These are phyloP conservation scores for Serinus canaria DNA, from an alignment of 2,113 vertebrate genomes.

Conservation along the genomic window DNA sequence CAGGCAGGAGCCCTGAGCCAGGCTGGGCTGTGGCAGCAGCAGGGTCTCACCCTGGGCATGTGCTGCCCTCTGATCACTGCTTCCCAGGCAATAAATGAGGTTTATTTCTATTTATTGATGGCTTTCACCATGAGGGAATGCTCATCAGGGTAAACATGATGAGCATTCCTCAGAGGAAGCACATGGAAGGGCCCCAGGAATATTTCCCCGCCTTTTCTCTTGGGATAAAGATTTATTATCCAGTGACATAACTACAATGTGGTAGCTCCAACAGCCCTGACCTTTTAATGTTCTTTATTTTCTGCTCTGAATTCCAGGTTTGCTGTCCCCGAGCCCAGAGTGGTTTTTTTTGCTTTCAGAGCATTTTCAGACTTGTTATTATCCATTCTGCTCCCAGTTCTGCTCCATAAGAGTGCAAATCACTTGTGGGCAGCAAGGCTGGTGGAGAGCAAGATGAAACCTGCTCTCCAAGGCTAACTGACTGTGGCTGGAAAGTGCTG, in stretches of 20 bases:
- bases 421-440: constrained; percentile 19
- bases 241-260: neutral
- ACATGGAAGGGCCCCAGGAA: neutral
- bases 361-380: constrained; percentile 7
- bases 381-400: constrained; percentile 27
- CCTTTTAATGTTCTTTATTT: neutral
- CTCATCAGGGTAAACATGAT: neutral
- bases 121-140: neutral
- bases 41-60: rapidly evolving
- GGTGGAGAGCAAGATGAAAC: constrained; percentile 30
- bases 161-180: neutral
- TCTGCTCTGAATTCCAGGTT: neutral
- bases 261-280: neutral
- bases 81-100: neutral
- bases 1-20: neutral
- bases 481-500: constrained; percentile 17
- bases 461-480: constrained; percentile 15
- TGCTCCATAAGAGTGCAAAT: constrained; percentile 16
- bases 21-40: neutral
- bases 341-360: neutral
- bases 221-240: neutral
- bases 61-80: neutral
- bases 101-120: neutral
- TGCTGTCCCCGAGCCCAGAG: neutral
- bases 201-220: neutral